Conservation (phyloP, 2,888 invertebrate species). For the Lapara coniferarum region DNA sequence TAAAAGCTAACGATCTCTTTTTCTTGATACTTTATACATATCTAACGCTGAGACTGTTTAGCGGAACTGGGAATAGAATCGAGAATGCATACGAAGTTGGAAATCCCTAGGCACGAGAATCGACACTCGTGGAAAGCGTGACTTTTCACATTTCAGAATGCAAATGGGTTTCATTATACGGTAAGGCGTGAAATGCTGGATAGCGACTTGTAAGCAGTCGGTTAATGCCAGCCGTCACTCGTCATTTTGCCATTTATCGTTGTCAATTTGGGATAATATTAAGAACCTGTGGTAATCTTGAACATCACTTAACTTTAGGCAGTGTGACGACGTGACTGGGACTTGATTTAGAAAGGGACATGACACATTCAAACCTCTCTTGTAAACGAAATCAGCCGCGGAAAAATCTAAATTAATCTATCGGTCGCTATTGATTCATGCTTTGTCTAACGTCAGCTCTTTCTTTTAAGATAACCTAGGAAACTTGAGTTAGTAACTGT, state of each 20-base stretch:
- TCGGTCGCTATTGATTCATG: too few species aligned
- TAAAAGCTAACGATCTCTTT: constrained; percentile 19
- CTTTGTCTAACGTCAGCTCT: too few species aligned
- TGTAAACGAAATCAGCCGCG: too few species aligned
- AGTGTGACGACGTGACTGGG: too few species aligned
- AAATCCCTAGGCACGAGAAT: constrained; percentile 50
- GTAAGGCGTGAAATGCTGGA: constrained; percentile 5
- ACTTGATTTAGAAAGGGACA: too few species aligned
- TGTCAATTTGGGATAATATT: background rate
- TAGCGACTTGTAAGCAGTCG: constrained; percentile 3
- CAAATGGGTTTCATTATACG: constrained; percentile 39
- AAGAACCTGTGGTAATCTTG: too few species aligned
- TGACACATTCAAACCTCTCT: too few species aligned
- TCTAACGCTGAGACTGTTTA: constrained; percentile 28
- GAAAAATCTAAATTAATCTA: too few species aligned
- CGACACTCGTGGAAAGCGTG: constrained; percentile 44
- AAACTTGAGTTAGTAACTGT: too few species aligned
- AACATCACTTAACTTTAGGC: background rate
- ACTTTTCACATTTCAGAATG: constrained; percentile 50
- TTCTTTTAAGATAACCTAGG: too few species aligned
- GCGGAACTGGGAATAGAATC: constrained; percentile 40
- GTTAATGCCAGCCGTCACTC: constrained; percentile 1
- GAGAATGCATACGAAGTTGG: constrained; percentile 44
- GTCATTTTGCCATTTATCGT: constrained; percentile 3
- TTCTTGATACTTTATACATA: constrained; percentile 13